phyloP scores from a whole-genome alignment of 2,113 vertebrate genomes.

The Pygoscelis adeliae region DNA sequence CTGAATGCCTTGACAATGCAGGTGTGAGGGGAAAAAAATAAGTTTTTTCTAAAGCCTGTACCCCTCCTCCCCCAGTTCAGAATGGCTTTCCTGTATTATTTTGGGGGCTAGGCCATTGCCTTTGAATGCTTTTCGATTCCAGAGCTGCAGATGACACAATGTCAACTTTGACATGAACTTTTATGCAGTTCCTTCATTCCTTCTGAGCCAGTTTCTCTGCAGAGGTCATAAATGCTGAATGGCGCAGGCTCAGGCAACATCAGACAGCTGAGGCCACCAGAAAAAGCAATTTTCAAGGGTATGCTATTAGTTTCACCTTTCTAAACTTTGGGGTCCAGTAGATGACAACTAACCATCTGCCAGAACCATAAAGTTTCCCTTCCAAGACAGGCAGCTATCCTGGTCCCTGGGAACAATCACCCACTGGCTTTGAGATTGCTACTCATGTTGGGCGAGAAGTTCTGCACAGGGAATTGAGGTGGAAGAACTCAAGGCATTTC shows the following conservation, averaged over 20 bases:
- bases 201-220: not conserved
- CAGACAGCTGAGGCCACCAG: not conserved
- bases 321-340: not conserved
- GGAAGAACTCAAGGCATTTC: not conserved
- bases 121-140: not conserved
- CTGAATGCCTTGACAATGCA: not conserved
- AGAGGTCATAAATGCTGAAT: not conserved
- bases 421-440: not conserved
- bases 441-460: rapidly evolving
- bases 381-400: rapidly evolving
- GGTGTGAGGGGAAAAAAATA: not conserved
- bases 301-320: not conserved
- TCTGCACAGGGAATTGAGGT: not conserved
- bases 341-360: not conserved
- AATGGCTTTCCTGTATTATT: not conserved
- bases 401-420: not conserved
- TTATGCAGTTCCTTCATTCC: not conserved
- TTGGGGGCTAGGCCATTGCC: not conserved
- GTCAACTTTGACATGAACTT: not conserved
- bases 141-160: not conserved
- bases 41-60: not conserved
- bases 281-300: not conserved
- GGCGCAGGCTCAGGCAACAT: not conserved
- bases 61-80: not conserved
- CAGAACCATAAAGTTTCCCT: not conserved